These are phyloP conservation scores for Porphyrio hochstetteri DNA, from an alignment of 2,113 vertebrate genomes.

Conservation along the genomic window DNA sequence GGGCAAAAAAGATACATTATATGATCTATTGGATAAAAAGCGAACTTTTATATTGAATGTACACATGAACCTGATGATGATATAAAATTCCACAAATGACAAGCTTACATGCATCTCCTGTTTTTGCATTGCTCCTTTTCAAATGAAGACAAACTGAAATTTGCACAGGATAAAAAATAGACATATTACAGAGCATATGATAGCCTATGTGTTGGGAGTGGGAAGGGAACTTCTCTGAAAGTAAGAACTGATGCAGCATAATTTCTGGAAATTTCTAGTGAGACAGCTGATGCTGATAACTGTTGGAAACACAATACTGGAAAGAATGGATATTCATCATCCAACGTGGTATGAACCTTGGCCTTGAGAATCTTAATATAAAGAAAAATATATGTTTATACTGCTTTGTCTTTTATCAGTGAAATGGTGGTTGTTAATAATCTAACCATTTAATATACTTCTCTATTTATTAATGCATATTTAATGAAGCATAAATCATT, in stretches of 20 bases:
- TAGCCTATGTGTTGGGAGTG: neutral
- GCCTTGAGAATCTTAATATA: neutral
- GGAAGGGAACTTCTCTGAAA: neutral
- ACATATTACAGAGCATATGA: neutral
- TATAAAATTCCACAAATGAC: neutral
- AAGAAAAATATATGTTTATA: neutral
- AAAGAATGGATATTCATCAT: neutral
- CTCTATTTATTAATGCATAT: neutral
- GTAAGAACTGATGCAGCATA: neutral
- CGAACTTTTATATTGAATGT: neutral
- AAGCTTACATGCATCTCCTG: neutral
- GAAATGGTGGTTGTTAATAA: neutral
- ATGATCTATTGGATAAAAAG: neutral
- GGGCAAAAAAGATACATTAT: neutral
- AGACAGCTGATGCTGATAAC: neutral
- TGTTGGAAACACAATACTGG: neutral
- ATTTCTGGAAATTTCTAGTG: neutral
- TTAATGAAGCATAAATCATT: neutral
- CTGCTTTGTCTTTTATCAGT: neutral
- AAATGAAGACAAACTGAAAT: neutral
- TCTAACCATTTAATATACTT: neutral
- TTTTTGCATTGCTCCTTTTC: neutral
- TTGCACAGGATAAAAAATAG: neutral
- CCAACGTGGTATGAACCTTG: rapidly evolving
- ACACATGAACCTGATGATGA: neutral